A percentile compares a stretch with the other conserved stretches of the same genome.
Evolutionary conservation across 2,797 vertebrate genomes (phyloP).

Genomic region (Strix occidentalis): DNA sequence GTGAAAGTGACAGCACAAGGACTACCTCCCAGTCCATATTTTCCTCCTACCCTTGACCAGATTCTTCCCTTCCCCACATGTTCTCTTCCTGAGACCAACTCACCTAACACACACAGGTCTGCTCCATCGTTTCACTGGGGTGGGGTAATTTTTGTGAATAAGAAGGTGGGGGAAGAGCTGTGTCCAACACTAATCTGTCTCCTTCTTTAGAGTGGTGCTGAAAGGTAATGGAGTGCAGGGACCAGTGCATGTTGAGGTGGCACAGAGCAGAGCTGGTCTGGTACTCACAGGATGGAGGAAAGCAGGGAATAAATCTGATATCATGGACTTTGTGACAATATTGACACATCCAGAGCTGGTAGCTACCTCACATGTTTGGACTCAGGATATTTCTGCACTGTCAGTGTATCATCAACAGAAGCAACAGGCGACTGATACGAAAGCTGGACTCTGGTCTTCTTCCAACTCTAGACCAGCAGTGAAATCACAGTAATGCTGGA

Average conservation of each 20-base stretch:
- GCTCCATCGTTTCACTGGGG: not conserved
- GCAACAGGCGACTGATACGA: not conserved
- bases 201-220: not conserved
- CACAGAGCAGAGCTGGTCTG: not conserved
- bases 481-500: not conserved
- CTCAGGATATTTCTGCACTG: not conserved
- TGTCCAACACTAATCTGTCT: fast-evolving
- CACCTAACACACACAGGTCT: not conserved
- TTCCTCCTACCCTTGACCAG: not conserved
- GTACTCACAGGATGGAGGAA: not conserved
- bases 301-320: not conserved
- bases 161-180: not conserved
- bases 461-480: not conserved
- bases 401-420: not conserved
- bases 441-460: not conserved
- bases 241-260: not conserved
- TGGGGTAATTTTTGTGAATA: not conserved
- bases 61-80: not conserved
- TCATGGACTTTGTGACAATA: not conserved
- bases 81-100: not conserved
- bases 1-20: not conserved
- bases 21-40: not conserved
- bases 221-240: not conserved
- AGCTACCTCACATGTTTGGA: not conserved
- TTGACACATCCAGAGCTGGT: not conserved